A percentile compares a stretch with the other conserved stretches of the same genome.
Conservation (phyloP, 2,113 vertebrate genomes). For the Oostethus manadensis region DNA sequence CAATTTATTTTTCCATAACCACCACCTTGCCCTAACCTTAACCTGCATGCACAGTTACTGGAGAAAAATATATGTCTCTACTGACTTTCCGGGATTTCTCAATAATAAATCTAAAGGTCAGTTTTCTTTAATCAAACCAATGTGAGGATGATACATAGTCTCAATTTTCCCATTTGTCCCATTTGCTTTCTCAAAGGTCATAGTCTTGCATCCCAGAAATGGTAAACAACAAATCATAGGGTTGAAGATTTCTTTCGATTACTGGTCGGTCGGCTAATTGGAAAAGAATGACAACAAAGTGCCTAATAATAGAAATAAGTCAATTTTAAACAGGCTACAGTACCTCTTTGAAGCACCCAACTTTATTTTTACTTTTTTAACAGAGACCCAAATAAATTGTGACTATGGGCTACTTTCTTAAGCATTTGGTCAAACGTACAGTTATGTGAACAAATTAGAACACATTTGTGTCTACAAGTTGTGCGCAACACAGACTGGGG, state of each 20-base stretch:
- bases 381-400: too few relatives aligned
- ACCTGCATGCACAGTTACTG: conserved; percentile 3
- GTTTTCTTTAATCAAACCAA: conserved; percentile 8
- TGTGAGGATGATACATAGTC: conserved; percentile 9
- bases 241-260: conserved; percentile 5
- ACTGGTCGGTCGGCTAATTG: background rate
- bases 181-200: conserved; percentile 9
- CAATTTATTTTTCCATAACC: background rate
- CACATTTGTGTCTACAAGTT: too few relatives aligned
- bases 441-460: too few relatives aligned
- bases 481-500: too few relatives aligned
- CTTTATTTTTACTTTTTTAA: too few relatives aligned
- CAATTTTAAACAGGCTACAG: background rate
- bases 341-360: too few relatives aligned
- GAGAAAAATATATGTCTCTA: conserved; percentile 3
- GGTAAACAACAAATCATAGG: conserved; percentile 6
- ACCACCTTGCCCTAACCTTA: background rate
- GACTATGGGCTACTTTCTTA: too few relatives aligned
- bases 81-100: background rate
- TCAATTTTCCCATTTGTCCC: conserved; percentile 3
- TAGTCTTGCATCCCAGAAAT: conserved; percentile 1
- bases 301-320: too few relatives aligned
- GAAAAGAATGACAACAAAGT: background rate
- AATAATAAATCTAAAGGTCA: conserved; percentile 8
- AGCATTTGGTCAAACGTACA: too few relatives aligned